Base-by-base conservation (phyloP, 2,888 invertebrate species). In the Hirtodrosophila alboralis region DNA sequence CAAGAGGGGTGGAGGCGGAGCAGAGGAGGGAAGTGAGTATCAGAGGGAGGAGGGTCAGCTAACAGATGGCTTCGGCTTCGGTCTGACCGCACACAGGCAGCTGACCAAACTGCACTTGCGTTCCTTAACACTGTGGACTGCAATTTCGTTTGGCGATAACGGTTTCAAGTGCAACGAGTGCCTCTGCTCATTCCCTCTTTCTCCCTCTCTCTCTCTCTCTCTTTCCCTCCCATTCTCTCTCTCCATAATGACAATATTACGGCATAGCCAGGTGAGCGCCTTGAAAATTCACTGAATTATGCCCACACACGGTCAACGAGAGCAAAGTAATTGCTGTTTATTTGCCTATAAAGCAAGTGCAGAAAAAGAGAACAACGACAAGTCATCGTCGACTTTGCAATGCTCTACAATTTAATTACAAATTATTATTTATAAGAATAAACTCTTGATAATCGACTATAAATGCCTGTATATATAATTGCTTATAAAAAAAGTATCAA, bases 171-270 rank as follows among this genome's bases (percentile, higher is more conserved):
- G 23, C 62, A 36, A n/a, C 13, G 27, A 45, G 16, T 18, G 18
- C 1, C n/a, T 10, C 10, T 10, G 4, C 9, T 3, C 14, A 23
- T 10, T 34, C 21, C 9, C 4, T 14, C 33, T 47, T 9, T 6
- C 13, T 9, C 14, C 10, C 21, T n/a, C n/a, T n/a, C 28, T n/a
- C n/a, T n/a, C n/a, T n/a, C 7, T 13, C 43, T 40, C 38, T 3
- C 14, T 27, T 10, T 34, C 21, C 9, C 4, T 14, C 33, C 49
- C 10, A 7, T 16, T 9, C 14, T 12, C 21, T n/a, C n/a, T n/a
- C 28, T n/a, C n/a, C 30, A 40, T 76, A 76, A 78, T 81, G 79
- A 83, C 72, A 77, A 75, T 83, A 77, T 77, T 78, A 72, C 68
- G 34, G 37, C 13, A 10, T 26, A 23, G 49, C 47, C 72, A 72